Conservation (phyloP, 1,140 invertebrate species). For the Branchinecta lindahli region DNA sequence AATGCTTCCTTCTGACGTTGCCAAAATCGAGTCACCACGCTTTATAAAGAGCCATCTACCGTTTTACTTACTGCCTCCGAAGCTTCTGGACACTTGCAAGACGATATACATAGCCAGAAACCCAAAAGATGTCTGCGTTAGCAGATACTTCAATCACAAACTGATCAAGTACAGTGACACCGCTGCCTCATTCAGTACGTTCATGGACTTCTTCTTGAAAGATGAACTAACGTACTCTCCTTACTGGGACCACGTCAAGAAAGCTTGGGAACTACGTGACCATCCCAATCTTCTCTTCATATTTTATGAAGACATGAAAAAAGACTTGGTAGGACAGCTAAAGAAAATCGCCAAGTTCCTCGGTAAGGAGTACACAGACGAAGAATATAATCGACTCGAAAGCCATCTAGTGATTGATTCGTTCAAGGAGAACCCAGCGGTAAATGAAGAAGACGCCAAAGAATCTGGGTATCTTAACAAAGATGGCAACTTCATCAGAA, state of each 20-base stretch:
- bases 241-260: conserved; percentile 22
- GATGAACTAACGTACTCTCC: conserved; percentile 20
- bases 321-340: conserved; percentile 16
- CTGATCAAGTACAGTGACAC: conserved; percentile 15
- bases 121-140: neutral
- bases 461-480: conserved; percentile 12
- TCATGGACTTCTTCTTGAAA: conserved; percentile 16
- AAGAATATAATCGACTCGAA: conserved; percentile 7
- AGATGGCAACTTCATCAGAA: conserved; percentile 17
- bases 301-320: conserved; percentile 25
- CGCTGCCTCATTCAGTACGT: conserved; percentile 9
- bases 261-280: conserved; percentile 22
- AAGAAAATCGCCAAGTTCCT: conserved; percentile 18
- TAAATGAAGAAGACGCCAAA: conserved; percentile 15
- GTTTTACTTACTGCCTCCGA: conserved; percentile 28
- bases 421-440: conserved; percentile 17
- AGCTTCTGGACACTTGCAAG: conserved; percentile 20
- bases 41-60: conserved; percentile 36
- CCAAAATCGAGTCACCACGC: conserved; percentile 24
- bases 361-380: conserved; percentile 13
- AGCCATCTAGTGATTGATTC: conserved; percentile 16
- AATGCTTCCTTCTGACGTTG: too few species aligned
- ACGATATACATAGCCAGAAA: conserved; percentile 6
- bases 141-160: conserved; percentile 12
- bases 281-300: conserved; percentile 25